These are phyloP conservation scores for Heteropelma amictum DNA, from an alignment of 2,888 invertebrate genomes.

Conservation along the genomic window DNA sequence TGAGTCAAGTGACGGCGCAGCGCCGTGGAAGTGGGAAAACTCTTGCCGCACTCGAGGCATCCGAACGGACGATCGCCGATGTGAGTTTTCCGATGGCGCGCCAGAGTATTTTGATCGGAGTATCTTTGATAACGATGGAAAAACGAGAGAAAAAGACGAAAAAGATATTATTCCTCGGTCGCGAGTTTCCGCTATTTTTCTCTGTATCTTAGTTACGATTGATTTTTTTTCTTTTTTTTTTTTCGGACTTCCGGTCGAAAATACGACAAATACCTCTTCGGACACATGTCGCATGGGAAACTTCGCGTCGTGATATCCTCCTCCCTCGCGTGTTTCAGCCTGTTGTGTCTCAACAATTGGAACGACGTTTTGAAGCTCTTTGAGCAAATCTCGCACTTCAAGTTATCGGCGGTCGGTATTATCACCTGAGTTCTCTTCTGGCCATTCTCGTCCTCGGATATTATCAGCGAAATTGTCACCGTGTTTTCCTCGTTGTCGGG, in stretches of 20 bases:
- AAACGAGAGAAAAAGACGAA: neutral
- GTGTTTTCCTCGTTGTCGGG: conserved; percentile 75
- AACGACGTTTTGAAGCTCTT: conserved; percentile 78
- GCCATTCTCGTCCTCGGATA: conserved; percentile 77
- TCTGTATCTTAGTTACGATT: no score
- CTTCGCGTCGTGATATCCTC: conserved; percentile 76
- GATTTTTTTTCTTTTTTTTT: neutral
- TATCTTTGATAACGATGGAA: conserved; percentile 67
- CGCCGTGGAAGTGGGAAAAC: conserved; percentile 76
- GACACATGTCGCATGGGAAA: conserved; percentile 76
- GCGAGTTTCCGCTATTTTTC: no score
- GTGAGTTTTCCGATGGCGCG: conserved; percentile 74
- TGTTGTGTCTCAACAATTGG: conserved; percentile 75
- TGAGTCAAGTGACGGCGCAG: conserved; percentile 76
- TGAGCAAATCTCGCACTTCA: conserved; percentile 78
- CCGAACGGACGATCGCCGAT: conserved; percentile 75
- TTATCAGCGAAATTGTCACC: conserved; percentile 77
- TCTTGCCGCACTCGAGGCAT: conserved; percentile 77
- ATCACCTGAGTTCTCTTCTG: conserved; percentile 78
- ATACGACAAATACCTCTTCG: conserved; percentile 69
- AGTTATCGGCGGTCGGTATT: conserved; percentile 75
- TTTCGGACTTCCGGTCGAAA: neutral
- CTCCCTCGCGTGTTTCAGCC: conserved; percentile 75
- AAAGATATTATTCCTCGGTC: no score
- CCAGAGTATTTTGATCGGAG: conserved; percentile 75